Percentiles rank a stretch among this genome's conserved stretches.
These are phyloP conservation scores for Eristalis tenax DNA, from an alignment of 2,888 invertebrate genomes.

Conservation along the genomic window DNA sequence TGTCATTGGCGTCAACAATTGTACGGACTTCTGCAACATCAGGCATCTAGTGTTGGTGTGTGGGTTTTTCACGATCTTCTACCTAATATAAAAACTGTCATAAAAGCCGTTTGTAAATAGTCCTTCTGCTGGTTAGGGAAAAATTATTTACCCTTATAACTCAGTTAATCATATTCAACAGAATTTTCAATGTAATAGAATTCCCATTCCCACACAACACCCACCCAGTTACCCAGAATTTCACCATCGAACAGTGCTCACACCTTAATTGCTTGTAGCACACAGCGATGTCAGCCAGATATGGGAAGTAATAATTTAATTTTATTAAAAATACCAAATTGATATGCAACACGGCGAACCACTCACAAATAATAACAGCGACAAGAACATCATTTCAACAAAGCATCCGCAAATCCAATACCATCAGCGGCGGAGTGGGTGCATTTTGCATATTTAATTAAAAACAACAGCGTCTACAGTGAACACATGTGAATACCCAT, in stretches of 20 bases:
- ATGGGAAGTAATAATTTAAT: constrained; percentile 43
- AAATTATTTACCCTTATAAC: too few relatives aligned
- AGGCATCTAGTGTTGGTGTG: too few relatives aligned
- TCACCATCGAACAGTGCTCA: neutral
- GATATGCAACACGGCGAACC: neutral
- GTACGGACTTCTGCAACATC: too few relatives aligned
- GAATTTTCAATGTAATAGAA: too few relatives aligned
- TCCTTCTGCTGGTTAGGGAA: too few relatives aligned
- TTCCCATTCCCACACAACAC: too few relatives aligned
- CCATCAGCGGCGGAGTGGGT: constrained; percentile 23
- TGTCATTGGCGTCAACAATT: too few relatives aligned
- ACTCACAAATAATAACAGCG: neutral
- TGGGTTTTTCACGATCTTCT: too few relatives aligned
- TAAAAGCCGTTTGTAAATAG: too few relatives aligned
- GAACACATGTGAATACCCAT: constrained; percentile 4
- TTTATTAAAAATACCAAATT: constrained; percentile 52
- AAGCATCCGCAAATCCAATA: constrained; percentile 5
- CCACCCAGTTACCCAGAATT: neutral
- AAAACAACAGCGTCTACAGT: constrained; percentile 48
- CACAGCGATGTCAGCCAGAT: constrained; percentile 1
- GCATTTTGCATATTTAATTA: constrained; percentile 61
- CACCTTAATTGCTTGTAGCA: neutral
- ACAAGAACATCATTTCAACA: neutral
- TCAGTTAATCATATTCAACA: too few relatives aligned
- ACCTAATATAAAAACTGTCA: too few relatives aligned